Conservation (phyloP, 2,888 invertebrate species). For the Andrena praecox region DNA sequence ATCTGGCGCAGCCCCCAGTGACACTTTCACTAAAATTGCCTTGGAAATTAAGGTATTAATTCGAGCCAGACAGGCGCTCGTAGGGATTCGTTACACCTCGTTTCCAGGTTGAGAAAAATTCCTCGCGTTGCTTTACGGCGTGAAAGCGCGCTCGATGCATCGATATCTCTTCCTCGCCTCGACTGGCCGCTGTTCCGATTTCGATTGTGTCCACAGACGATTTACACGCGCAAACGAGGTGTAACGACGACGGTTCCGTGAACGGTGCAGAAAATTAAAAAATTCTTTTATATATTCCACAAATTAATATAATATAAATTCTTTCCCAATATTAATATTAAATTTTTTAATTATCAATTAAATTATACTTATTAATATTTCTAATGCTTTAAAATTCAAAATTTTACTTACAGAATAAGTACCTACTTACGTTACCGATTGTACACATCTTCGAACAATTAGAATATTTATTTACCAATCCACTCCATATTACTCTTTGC, state of each 20-base stretch:
- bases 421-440: too few relatives aligned
- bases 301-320: too few relatives aligned
- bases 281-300: background rate
- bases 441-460: too few relatives aligned
- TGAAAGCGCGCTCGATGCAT: slow-evolving; percentile 38
- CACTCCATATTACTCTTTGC: too few relatives aligned
- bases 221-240: background rate
- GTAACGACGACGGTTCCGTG: background rate
- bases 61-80: background rate
- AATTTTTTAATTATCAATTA: too few relatives aligned
- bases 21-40: background rate
- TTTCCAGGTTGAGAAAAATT: slow-evolving; percentile 28
- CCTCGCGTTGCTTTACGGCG: slow-evolving; percentile 24
- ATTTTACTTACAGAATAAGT: too few relatives aligned
- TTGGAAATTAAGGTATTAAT: background rate
- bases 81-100: slow-evolving; percentile 16
- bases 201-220: slow-evolving; percentile 24
- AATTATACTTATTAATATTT: too few relatives aligned
- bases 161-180: slow-evolving; percentile 13
- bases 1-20: too few relatives aligned
- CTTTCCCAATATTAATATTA: too few relatives aligned
- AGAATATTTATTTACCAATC: too few relatives aligned
- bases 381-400: too few relatives aligned
- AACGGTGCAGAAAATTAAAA: background rate
- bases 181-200: slow-evolving; percentile 24